Conservation (phyloP, 1,140 invertebrate genomes). For the Leptinotarsa defecta region DNA sequence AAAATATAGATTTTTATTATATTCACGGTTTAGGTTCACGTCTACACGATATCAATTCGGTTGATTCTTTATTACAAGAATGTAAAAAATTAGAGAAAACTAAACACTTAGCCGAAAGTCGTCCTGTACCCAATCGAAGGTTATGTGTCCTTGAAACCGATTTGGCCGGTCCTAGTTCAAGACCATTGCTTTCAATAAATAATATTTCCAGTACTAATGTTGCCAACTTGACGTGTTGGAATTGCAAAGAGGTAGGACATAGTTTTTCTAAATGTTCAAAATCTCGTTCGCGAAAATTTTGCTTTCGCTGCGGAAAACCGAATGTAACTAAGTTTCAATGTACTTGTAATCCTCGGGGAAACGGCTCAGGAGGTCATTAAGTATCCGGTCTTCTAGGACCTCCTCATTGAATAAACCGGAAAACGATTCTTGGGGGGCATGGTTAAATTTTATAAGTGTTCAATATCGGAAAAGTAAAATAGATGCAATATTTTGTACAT, state of each 20-base stretch:
- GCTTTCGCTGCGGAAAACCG: slow-evolving; percentile 15
- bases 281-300: neutral
- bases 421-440: slow-evolving; percentile 11
- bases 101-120: slow-evolving; percentile 8
- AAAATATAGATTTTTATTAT: slow-evolving; percentile 15
- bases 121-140: neutral
- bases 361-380: slow-evolving; percentile 15
- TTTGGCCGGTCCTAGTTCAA: slow-evolving; percentile 8
- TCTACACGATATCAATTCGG: neutral
- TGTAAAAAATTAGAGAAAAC: slow-evolving; percentile 12
- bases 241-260: slow-evolving; percentile 5
- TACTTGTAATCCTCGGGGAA: slow-evolving; percentile 9
- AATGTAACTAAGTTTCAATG: slow-evolving; percentile 15
- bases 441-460: slow-evolving; percentile 12
- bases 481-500: neutral
- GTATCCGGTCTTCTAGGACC: neutral
- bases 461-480: neutral
- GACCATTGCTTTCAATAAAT: neutral
- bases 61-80: slow-evolving; percentile 6
- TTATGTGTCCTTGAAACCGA: slow-evolving; percentile 1
- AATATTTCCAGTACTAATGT: slow-evolving; percentile 5
- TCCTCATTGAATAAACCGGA: neutral
- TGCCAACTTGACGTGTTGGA: slow-evolving; percentile 11
- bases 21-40: slow-evolving; percentile 19
- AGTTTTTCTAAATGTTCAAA: slow-evolving; percentile 14